phyloP scores from a whole-genome alignment of 2,888 invertebrate species.

The Craniophora ligustri region DNA sequence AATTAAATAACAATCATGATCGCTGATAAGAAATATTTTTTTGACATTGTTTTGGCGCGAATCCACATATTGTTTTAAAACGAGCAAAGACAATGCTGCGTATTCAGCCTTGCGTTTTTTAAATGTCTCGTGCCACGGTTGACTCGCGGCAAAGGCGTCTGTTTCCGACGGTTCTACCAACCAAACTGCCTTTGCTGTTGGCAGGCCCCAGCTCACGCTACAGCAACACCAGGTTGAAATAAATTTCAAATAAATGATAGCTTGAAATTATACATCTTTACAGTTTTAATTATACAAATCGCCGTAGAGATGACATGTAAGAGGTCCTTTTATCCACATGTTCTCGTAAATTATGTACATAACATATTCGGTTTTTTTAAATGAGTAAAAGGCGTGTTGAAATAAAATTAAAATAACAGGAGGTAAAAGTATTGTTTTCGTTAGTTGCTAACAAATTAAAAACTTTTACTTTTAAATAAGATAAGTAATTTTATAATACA shows the following conservation, averaged over 20 bases:
- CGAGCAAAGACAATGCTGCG: constrained; percentile 21
- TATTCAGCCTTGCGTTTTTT: constrained; percentile 43
- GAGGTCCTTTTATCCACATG: constrained; percentile 20
- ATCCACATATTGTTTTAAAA: constrained; percentile 33
- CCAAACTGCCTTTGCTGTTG: constrained; percentile 64
- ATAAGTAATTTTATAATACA: no score
- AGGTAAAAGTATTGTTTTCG: neutral
- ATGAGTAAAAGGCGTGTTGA: constrained; percentile 4
- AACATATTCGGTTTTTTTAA: neutral
- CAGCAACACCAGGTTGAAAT: constrained; percentile 41
- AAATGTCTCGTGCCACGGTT: constrained; percentile 59
- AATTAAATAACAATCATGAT: constrained; percentile 38
- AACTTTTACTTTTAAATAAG: constrained; percentile 1
- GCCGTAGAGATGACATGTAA: constrained; percentile 21
- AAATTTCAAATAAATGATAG: constrained; percentile 36
- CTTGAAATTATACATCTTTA: constrained; percentile 26
- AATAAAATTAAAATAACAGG: neutral
- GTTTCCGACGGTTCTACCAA: constrained; percentile 65
- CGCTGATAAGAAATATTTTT: constrained; percentile 35
- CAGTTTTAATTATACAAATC: constrained; percentile 11
- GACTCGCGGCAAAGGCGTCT: constrained; percentile 64
- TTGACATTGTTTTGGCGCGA: constrained; percentile 33
- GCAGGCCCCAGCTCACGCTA: constrained; percentile 33
- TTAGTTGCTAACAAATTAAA: constrained; percentile 2
- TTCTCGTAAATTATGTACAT: constrained; percentile 18